Conservation (phyloP, 2,888 invertebrate species). For the Nomada hirtipes region DNA sequence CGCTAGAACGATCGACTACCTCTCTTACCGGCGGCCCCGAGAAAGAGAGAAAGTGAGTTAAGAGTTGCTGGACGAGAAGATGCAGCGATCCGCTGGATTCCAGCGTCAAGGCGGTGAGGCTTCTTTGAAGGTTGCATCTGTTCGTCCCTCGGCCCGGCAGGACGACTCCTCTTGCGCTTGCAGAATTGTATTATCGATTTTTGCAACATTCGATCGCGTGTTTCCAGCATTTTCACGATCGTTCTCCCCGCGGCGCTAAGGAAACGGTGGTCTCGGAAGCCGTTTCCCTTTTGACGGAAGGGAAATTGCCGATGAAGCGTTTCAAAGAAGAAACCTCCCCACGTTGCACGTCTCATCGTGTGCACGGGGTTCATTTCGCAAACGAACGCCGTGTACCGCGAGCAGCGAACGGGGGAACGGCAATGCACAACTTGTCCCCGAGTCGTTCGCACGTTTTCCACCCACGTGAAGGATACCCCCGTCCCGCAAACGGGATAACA, state of each 20-base stretch:
- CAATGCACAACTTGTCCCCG: slow-evolving; percentile 21
- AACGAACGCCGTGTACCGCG: slow-evolving; percentile 22
- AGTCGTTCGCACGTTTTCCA: slow-evolving; percentile 44
- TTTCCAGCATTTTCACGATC: not conserved
- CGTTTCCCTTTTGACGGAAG: not conserved
- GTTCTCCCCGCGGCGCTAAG: not conserved
- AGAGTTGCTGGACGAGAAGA: slow-evolving; percentile 45
- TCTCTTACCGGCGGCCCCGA: slow-evolving; percentile 49
- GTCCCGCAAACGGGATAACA: slow-evolving; percentile 16
- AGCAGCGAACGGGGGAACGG: slow-evolving; percentile 24
- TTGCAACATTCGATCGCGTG: not conserved
- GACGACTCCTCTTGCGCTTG: slow-evolving; percentile 13
- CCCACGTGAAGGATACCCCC: slow-evolving; percentile 7
- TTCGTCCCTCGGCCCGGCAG: slow-evolving; percentile 20
- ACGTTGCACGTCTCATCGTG: not conserved
- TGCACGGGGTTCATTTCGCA: not conserved
- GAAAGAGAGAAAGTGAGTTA: slow-evolving; percentile 47
- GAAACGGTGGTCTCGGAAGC: not conserved
- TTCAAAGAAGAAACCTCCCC: not conserved
- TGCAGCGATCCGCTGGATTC: slow-evolving; percentile 52
- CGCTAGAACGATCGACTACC: slow-evolving; percentile 71
- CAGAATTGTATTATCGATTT: slow-evolving; percentile 48
- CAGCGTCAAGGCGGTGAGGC: slow-evolving; percentile 60
- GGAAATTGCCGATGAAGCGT: slow-evolving; percentile 9
- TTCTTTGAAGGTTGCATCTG: slow-evolving; percentile 61